Conservation (phyloP, 2,888 invertebrate genomes). For the Nomada flava region DNA sequence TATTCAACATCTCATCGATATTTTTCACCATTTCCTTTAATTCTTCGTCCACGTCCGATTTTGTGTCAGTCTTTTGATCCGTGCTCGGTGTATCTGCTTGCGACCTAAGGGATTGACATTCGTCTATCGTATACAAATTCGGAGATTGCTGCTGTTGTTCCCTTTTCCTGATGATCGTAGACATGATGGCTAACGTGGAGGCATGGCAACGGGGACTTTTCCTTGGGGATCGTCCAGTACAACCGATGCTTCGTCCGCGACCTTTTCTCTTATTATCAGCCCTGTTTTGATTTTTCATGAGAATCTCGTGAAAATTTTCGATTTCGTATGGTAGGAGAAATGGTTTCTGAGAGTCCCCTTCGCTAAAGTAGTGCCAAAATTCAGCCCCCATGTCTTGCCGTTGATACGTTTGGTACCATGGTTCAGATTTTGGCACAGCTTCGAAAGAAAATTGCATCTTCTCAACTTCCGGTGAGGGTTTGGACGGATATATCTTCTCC, state of each 20-base stretch:
- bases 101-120: slow-evolving; percentile 53
- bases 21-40: slow-evolving; percentile 82
- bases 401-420: slow-evolving; percentile 92
- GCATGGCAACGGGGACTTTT: slow-evolving; percentile 96
- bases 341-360: slow-evolving; percentile 87
- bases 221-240: slow-evolving; percentile 86
- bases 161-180: slow-evolving; percentile 82
- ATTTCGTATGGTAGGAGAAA: slow-evolving; percentile 92
- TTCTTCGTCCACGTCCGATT: slow-evolving; percentile 79
- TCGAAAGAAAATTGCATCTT: slow-evolving; percentile 91
- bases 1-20: slow-evolving; percentile 84
- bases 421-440: slow-evolving; percentile 89
- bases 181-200: slow-evolving; percentile 93
- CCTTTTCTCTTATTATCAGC: slow-evolving; percentile 64
- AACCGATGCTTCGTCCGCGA: slow-evolving; percentile 62
- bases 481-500: slow-evolving; percentile 79
- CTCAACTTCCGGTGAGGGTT: slow-evolving; percentile 85
- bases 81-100: slow-evolving; percentile 58
- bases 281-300: slow-evolving; percentile 71
- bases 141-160: slow-evolving; percentile 73
- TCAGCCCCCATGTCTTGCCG: slow-evolving; percentile 91
- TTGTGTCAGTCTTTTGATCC: slow-evolving; percentile 65
- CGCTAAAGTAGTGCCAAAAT: slow-evolving; percentile 86
- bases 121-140: slow-evolving; percentile 55
- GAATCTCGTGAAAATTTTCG: slow-evolving; percentile 83